Percentiles rank a stretch among this genome's conserved stretches.
Conservation (phyloP, 2,113 vertebrate species). For the Scytalopus superciliaris region DNA sequence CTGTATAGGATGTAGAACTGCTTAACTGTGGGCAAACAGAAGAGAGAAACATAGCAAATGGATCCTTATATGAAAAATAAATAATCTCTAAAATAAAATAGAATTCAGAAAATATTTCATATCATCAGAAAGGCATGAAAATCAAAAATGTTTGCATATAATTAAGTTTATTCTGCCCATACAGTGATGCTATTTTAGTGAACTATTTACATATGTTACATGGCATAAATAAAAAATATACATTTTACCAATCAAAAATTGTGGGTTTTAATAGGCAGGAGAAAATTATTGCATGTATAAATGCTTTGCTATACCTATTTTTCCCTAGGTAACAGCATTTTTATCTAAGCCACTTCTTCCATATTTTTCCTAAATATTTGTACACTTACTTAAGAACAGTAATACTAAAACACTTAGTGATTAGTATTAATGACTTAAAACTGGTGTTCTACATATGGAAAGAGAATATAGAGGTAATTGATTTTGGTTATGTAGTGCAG, state of each 20-base stretch:
- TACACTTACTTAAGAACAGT: background rate
- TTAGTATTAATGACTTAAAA: background rate
- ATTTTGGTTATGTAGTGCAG: background rate
- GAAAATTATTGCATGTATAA: background rate
- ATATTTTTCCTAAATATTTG: background rate
- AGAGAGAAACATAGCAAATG: background rate
- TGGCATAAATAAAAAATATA: background rate
- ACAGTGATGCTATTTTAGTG: background rate
- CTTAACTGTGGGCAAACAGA: background rate
- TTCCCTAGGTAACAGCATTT: background rate
- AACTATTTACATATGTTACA: background rate
- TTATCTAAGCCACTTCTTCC: background rate
- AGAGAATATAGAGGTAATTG: background rate
- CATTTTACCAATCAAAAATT: background rate
- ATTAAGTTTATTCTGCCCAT: background rate
- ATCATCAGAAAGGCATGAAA: background rate
- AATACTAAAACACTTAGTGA: background rate
- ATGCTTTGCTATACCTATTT: background rate
- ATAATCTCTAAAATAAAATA: background rate
- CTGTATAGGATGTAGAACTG: background rate
- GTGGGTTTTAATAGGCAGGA: background rate
- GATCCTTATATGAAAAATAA: background rate
- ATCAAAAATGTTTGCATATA: background rate
- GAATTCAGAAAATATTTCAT: background rate
- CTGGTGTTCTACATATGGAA: background rate